Evolutionary conservation across 37 sponge, comb jelly and placozoan species (phyloP).

Genomic region (Ianthella basta): DNA sequence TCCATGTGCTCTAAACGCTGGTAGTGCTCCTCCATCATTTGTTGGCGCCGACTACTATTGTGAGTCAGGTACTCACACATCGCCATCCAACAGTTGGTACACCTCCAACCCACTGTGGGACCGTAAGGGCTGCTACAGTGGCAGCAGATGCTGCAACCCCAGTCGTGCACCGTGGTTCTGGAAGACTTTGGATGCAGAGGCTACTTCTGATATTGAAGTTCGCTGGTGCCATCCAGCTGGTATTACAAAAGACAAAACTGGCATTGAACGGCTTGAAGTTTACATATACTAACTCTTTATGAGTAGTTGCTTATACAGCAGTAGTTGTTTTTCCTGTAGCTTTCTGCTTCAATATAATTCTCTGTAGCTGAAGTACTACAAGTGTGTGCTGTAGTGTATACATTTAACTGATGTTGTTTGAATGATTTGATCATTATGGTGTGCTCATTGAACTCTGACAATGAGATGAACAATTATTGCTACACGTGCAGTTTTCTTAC

Average conservation of each 20-base stretch:
- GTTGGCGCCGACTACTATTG: conserved; percentile 28
- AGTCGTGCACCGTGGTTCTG: conserved; percentile 11
- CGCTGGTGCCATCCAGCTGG: not conserved
- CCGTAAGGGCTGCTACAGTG: conserved; percentile 12
- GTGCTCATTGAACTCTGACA: no score
- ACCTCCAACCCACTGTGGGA: not conserved
- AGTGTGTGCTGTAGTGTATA: no score
- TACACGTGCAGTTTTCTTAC: no score
- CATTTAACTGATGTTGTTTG: no score
- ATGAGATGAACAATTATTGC: no score
- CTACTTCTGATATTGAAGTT: not conserved
- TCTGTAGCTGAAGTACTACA: no score
- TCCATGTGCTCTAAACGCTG: conserved; percentile 10
- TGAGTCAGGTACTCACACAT: not conserved
- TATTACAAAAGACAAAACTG: not conserved
- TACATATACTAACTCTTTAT: no score
- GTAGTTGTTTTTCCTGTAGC: no score
- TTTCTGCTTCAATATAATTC: no score
- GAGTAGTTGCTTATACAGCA: no score
- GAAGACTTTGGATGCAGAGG: not conserved
- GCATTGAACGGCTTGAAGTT: no score
- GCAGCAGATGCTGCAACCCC: not conserved
- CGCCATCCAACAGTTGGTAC: not conserved
- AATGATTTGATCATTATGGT: no score
- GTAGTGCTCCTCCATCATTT: conserved; percentile 10